These are phyloP conservation scores for Limosa lapponica DNA, from an alignment of 2,797 vertebrate species.

Conservation along the genomic window DNA sequence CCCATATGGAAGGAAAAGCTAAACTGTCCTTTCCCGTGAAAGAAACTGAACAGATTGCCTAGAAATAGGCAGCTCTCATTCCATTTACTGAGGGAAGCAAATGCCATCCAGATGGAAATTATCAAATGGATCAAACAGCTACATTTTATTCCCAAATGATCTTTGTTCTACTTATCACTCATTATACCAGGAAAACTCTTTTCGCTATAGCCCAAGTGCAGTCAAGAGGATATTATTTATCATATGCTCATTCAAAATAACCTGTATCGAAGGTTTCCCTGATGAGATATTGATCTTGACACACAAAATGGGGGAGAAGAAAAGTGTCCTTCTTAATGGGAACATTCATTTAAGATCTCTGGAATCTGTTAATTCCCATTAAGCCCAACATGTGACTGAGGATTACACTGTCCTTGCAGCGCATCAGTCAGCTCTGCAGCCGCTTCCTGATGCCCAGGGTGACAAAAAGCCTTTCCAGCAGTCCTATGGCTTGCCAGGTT, in stretches of 20 bases:
- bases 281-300: neutral
- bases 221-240: neutral
- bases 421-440: neutral
- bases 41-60: conserved; percentile 53
- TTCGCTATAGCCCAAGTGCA: neutral
- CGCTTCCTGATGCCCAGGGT: neutral
- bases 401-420: neutral
- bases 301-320: neutral
- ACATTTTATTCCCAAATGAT: conserved; percentile 40
- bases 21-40: conserved; percentile 3
- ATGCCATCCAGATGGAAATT: conserved; percentile 63
- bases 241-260: neutral
- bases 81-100: neutral
- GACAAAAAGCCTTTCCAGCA: neutral
- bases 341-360: neutral
- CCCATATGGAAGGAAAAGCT: conserved; percentile 31
- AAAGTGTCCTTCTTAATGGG: neutral
- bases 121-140: conserved; percentile 45
- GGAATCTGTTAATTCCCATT: conserved; percentile 1
- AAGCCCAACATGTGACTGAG: neutral
- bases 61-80: conserved; percentile 31
- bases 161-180: conserved; percentile 42
- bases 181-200: neutral
- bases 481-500: neutral
- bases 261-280: neutral